A percentile compares a stretch with the other conserved stretches of the same genome.
phyloP scores from a whole-genome alignment of 2,888 invertebrate genomes.

The Hipparchia semele region DNA sequence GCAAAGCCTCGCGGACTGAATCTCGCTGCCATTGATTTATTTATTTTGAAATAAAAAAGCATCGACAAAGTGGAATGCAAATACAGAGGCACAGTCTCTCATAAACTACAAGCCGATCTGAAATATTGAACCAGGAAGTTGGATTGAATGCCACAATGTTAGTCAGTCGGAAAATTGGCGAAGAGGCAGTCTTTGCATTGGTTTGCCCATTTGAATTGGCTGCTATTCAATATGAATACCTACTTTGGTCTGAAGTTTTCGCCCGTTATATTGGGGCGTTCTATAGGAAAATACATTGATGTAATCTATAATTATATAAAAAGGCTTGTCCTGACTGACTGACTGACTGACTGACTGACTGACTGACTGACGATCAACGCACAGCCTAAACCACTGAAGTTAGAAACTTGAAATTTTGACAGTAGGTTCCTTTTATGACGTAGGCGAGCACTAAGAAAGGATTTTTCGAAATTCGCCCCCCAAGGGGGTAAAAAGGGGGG shows the following conservation, averaged over 20 bases:
- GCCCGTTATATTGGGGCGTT: not conserved
- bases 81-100: slow-evolving; percentile 13
- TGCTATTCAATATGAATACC: slow-evolving; percentile 17
- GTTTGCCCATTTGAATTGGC: slow-evolving; percentile 20
- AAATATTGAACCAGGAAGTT: slow-evolving; percentile 16
- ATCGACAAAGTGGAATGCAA: not conserved
- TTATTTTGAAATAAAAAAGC: not conserved
- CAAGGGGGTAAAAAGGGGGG: too few species aligned
- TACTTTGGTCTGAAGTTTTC: slow-evolving; percentile 15
- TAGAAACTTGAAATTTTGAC: too few species aligned
- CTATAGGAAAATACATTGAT: slow-evolving; percentile 1
- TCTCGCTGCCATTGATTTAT: not conserved
- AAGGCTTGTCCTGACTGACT: too few species aligned
- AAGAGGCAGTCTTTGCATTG: slow-evolving; percentile 14
- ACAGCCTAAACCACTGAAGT: too few species aligned
- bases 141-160: slow-evolving; percentile 20
- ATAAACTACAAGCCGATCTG: slow-evolving; percentile 13
- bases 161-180: slow-evolving; percentile 20
- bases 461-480: too few species aligned
- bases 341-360: too few species aligned
- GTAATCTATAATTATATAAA: too few species aligned
- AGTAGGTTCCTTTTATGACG: too few species aligned
- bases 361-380: too few species aligned
- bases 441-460: too few species aligned
- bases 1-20: too few species aligned